Evolutionary conservation across 2,888 invertebrate species (phyloP).

Genomic region (Allacma fusca): DNA sequence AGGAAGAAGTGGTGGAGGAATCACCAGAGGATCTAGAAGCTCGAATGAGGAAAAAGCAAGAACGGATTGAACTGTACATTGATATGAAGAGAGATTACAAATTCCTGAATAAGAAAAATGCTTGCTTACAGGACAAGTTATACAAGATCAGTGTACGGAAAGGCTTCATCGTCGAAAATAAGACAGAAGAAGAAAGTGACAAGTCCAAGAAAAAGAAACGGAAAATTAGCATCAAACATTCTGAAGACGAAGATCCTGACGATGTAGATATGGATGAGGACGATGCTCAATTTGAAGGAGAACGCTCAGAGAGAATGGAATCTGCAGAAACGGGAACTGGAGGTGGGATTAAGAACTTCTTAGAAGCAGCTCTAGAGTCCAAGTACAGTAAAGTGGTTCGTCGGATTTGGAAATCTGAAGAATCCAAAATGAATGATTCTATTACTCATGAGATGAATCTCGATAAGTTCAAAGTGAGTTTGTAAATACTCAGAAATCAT

Average conservation of each 20-base stretch:
- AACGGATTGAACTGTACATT: conserved; percentile 40
- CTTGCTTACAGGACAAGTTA: conserved; percentile 47
- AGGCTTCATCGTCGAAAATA: conserved; percentile 44
- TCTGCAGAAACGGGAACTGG: neutral
- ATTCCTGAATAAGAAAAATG: conserved; percentile 43
- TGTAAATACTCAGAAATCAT: too few relatives aligned
- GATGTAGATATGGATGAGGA: conserved; percentile 12
- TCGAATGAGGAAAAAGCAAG: conserved; percentile 6
- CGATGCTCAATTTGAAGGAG: neutral
- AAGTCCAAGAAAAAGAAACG: conserved; percentile 5
- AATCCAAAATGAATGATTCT: conserved; percentile 26
- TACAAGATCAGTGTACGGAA: conserved; percentile 46
- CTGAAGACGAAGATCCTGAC: conserved; percentile 8
- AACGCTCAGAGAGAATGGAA: neutral
- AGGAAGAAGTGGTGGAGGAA: conserved; percentile 29
- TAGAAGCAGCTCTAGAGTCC: conserved; percentile 37
- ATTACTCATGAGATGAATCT: conserved; percentile 5
- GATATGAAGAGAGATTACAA: conserved; percentile 30
- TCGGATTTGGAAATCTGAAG: conserved; percentile 18
- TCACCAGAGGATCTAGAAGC: conserved; percentile 22
- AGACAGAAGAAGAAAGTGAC: conserved; percentile 23
- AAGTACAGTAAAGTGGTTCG: conserved; percentile 36
- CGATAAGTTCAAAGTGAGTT: neutral
- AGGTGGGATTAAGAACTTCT: conserved; percentile 19
- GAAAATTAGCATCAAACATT: neutral